Evolutionary conservation across 2,113 vertebrate genomes (phyloP).

Genomic region (Peromyscus maniculatus): DNA sequence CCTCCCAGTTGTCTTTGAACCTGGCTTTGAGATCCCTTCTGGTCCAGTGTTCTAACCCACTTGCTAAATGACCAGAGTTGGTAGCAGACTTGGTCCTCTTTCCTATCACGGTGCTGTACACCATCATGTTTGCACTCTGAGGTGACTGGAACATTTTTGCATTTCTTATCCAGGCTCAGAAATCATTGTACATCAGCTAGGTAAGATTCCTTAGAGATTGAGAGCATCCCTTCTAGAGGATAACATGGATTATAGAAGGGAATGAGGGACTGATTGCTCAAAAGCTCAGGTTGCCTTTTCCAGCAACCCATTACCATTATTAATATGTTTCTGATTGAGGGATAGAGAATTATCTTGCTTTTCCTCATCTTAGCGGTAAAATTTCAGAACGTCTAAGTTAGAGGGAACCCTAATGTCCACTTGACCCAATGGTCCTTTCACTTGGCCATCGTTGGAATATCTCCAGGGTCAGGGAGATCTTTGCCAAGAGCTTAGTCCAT

Average conservation of each 20-base stretch:
- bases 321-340: background rate
- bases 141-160: background rate
- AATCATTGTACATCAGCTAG: background rate
- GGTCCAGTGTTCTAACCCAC: background rate
- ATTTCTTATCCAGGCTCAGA: background rate
- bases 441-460: accelerated
- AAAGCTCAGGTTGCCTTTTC: background rate
- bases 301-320: accelerated
- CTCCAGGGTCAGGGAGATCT: background rate
- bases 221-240: background rate
- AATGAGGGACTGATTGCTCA: background rate
- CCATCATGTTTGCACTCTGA: background rate
- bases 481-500: background rate
- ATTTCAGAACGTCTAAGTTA: background rate
- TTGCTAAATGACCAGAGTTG: background rate
- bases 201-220: background rate
- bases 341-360: background rate
- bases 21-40: background rate
- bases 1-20: background rate
- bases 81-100: background rate
- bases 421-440: background rate
- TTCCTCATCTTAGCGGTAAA: background rate
- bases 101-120: accelerated
- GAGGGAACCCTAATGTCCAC: background rate
- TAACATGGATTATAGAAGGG: accelerated